Evolutionary conservation across 2,888 invertebrate genomes (phyloP).

Genomic region (Melikaiella ostensackeni): DNA sequence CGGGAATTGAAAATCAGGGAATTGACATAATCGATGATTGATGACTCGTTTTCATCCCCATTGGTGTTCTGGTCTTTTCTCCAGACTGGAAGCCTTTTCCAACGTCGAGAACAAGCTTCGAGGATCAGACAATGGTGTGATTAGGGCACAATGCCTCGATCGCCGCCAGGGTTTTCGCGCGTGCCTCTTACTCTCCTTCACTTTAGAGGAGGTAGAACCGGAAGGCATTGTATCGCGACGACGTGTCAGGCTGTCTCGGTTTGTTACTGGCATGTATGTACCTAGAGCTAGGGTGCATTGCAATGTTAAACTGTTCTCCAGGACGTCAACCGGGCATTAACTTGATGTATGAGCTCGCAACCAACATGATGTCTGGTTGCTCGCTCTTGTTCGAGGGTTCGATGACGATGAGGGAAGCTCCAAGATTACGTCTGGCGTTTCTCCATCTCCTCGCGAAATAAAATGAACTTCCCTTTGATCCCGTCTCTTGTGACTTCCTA

Average conservation of each 20-base stretch:
- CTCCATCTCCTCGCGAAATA: slow-evolving; percentile 1
- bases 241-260: slow-evolving; percentile 49
- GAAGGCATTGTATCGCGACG: slow-evolving; percentile 61
- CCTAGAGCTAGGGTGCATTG: slow-evolving; percentile 44
- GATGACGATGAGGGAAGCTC: slow-evolving; percentile 19
- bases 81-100: neutral
- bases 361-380: slow-evolving; percentile 55
- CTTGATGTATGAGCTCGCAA: slow-evolving; percentile 63
- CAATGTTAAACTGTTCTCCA: slow-evolving; percentile 53
- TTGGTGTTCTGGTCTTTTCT: neutral
- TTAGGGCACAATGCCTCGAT: slow-evolving; percentile 67
- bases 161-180: slow-evolving; percentile 45
- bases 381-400: slow-evolving; percentile 53
- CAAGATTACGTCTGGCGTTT: slow-evolving; percentile 14
- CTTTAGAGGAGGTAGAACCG: slow-evolving; percentile 49
- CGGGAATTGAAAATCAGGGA: neutral
- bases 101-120: slow-evolving; percentile 56
- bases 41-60: slow-evolving; percentile 44
- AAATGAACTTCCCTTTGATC: slow-evolving; percentile 31
- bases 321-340: slow-evolving; percentile 62
- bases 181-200: slow-evolving; percentile 43
- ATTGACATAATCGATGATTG: slow-evolving; percentile 5
- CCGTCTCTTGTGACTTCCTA: slow-evolving; percentile 6
- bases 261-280: slow-evolving; percentile 50
- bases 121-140: slow-evolving; percentile 67